Evolutionary conservation across 92 coral and sea anemone species (phyloP).

Genomic region (Plumapathes pennacea): DNA sequence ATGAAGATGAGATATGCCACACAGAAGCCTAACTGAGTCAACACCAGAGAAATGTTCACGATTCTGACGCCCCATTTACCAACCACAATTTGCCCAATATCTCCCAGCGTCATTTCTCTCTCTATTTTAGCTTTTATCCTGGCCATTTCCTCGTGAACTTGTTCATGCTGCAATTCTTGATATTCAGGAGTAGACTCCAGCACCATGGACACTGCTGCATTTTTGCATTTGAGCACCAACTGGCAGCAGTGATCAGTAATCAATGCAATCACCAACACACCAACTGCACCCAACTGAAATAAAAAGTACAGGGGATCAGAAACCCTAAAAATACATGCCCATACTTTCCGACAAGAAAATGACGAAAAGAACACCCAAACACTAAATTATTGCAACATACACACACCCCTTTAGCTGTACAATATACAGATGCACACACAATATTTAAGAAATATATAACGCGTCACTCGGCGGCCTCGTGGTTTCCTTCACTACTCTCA

Average conservation of each 20-base stretch:
- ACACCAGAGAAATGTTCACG: conserved; percentile 76
- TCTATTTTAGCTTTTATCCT: conserved; percentile 63
- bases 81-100: conserved; percentile 78
- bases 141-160: conserved; percentile 61
- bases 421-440: too few relatives aligned
- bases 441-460: too few relatives aligned
- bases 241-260: conserved; percentile 94
- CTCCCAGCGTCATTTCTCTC: conserved; percentile 88
- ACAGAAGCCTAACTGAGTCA: conserved; percentile 92
- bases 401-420: too few relatives aligned
- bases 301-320: conserved; percentile 6
- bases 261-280: conserved; percentile 73
- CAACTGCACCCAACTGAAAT: conserved; percentile 76
- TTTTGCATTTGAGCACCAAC: conserved; percentile 89
- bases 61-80: conserved; percentile 89
- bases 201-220: conserved; percentile 80
- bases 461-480: too few relatives aligned
- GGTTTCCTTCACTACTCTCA: too few relatives aligned
- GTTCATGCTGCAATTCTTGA: conserved; percentile 59
- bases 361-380: too few relatives aligned
- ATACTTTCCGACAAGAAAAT: too few relatives aligned
- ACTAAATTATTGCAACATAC: too few relatives aligned
- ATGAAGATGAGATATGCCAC: conserved; percentile 93
- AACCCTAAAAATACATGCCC: too few relatives aligned
- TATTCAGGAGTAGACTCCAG: conserved; percentile 79